These are phyloP conservation scores for Troilus luridus DNA, from an alignment of 2,888 invertebrate genomes.

Conservation along the genomic window DNA sequence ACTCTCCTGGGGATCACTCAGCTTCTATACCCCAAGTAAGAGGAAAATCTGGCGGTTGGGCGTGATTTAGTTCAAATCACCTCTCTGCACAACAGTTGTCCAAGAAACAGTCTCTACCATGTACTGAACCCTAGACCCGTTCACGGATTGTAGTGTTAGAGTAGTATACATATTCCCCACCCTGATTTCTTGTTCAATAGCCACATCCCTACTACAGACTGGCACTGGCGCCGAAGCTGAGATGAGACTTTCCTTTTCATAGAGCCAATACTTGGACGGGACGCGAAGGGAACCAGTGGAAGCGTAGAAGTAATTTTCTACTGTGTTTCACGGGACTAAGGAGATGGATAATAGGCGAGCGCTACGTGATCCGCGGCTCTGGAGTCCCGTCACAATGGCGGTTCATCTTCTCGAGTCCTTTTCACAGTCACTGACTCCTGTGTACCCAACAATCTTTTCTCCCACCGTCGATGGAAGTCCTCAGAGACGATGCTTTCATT, in stretches of 20 bases:
- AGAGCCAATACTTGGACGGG: constrained; percentile 22
- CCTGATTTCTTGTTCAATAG: no score
- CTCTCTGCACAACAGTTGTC: no score
- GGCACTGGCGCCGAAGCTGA: neutral
- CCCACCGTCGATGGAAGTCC: neutral
- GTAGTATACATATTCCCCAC: no score
- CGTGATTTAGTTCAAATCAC: no score
- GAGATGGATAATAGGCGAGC: constrained; percentile 24
- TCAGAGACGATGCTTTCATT: neutral
- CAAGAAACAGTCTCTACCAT: no score
- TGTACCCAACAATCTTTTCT: constrained; percentile 28
- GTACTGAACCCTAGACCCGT: no score
- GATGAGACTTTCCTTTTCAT: constrained; percentile 34
- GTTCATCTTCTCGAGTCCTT: neutral
- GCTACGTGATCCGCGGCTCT: constrained; percentile 23
- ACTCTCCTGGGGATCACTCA: no score
- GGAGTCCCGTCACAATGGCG: neutral
- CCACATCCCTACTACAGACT: neutral
- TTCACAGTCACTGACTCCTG: neutral
- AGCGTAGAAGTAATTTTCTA: constrained; percentile 42
- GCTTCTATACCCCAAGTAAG: no score
- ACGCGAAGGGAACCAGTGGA: constrained; percentile 13
- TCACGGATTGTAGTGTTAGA: no score
- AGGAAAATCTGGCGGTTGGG: no score
- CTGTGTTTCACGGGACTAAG: constrained; percentile 47